A percentile compares a stretch with the other conserved stretches of the same genome.
phyloP scores from a whole-genome alignment of 2,888 invertebrate species.

The Lydus trimaculatus region DNA sequence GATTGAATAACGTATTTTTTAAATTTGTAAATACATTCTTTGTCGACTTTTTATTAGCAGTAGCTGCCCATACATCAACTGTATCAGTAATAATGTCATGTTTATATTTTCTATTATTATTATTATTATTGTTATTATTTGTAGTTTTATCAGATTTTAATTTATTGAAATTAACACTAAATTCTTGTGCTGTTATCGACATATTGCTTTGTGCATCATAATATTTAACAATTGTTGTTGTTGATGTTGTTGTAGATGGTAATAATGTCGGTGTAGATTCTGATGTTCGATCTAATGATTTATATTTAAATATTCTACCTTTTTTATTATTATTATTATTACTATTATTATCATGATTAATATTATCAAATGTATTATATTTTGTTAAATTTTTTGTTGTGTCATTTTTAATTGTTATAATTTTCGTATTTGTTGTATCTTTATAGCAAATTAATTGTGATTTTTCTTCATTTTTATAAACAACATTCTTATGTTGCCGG shows the following conservation, averaged over 20 bases:
- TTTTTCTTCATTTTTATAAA: constrained; percentile 55
- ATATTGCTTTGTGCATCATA: constrained; percentile 55
- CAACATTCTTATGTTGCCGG: constrained; percentile 42
- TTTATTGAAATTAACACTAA: constrained; percentile 51
- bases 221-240: constrained; percentile 48
- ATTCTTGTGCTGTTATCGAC: constrained; percentile 57
- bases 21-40: constrained; percentile 55
- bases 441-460: constrained; percentile 57
- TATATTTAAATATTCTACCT: constrained; percentile 54
- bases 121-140: too few species aligned
- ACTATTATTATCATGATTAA: constrained; percentile 38
- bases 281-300: constrained; percentile 55
- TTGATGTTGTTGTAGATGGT: not conserved
- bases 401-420: constrained; percentile 54
- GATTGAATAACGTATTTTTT: constrained; percentile 55
- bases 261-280: constrained; percentile 45
- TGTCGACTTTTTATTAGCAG: constrained; percentile 52
- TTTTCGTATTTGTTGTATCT: constrained; percentile 50
- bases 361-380: constrained; percentile 57
- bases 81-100: constrained; percentile 68
- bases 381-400: constrained; percentile 51
- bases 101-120: constrained; percentile 50
- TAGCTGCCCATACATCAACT: constrained; percentile 72
- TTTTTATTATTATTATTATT: constrained; percentile 39
- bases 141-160: constrained; percentile 44